A percentile compares a stretch with the other conserved stretches of the same genome.
phyloP scores from a whole-genome alignment of 2,797 vertebrate species.

The Neostethus bicornis region DNA sequence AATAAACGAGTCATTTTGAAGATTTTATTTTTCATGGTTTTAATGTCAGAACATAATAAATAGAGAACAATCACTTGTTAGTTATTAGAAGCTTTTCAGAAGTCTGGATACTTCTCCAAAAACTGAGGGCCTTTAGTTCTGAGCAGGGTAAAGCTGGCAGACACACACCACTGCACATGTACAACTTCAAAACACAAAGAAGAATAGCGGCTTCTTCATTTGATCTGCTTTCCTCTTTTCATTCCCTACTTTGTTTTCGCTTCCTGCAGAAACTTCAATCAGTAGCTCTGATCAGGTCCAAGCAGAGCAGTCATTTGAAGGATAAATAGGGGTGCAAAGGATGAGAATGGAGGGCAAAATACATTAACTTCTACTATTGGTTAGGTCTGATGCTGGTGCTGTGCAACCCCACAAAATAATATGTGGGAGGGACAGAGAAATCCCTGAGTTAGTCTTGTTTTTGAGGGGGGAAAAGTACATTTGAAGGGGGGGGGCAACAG shows the following conservation, averaged over 20 bases:
- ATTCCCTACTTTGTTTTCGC: slow-evolving; percentile 48
- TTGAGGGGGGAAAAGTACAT: too few relatives aligned
- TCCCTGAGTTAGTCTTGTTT: slow-evolving; percentile 8
- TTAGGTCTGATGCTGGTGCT: slow-evolving; percentile 16
- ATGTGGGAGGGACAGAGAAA: slow-evolving; percentile 6
- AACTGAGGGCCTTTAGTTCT: slow-evolving; percentile 36
- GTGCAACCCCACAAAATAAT: background rate
- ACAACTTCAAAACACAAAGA: slow-evolving; percentile 50
- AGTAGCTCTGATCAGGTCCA: slow-evolving; percentile 53
- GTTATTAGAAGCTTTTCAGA: slow-evolving; percentile 26
- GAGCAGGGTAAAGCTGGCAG: slow-evolving; percentile 30
- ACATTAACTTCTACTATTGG: slow-evolving; percentile 22
- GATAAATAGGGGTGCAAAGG: slow-evolving; percentile 12
- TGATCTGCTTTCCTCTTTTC: slow-evolving; percentile 50
- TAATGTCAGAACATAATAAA: slow-evolving; percentile 16
- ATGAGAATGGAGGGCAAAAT: slow-evolving; percentile 19
- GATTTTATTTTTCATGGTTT: slow-evolving; percentile 46
- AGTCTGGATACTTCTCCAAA: slow-evolving; percentile 26
- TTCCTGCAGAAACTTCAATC: slow-evolving; percentile 56
- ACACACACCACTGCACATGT: slow-evolving; percentile 42
- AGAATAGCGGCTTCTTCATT: slow-evolving; percentile 52
- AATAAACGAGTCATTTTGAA: background rate
- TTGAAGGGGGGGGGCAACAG: too few relatives aligned
- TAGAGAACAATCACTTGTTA: slow-evolving; percentile 19
- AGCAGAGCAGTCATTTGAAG: slow-evolving; percentile 43